phyloP scores from a whole-genome alignment of 2,113 vertebrate genomes.

The Haemorhous mexicanus region DNA sequence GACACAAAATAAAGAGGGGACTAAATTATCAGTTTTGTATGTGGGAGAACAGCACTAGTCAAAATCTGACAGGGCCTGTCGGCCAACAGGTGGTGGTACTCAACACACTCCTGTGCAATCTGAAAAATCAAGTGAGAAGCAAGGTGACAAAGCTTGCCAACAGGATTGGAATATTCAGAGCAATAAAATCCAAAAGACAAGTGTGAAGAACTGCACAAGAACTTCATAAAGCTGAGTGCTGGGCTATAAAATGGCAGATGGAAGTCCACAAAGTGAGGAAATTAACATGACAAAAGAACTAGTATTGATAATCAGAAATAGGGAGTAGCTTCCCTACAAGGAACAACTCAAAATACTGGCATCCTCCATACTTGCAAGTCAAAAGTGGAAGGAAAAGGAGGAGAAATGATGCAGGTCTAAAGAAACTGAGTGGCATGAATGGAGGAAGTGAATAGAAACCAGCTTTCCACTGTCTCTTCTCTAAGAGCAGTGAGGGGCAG shows the following conservation, averaged over 20 bases:
- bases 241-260: neutral
- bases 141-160: neutral
- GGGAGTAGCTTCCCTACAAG: neutral
- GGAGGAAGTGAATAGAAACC: neutral
- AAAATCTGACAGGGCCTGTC: neutral
- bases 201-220: neutral
- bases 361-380: neutral
- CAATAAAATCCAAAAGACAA: neutral
- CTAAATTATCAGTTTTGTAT: neutral
- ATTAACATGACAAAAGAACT: neutral
- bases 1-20: neutral
- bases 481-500: neutral
- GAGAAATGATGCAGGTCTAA: accelerated
- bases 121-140: neutral
- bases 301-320: neutral
- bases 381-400: neutral
- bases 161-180: neutral
- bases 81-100: neutral
- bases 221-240: neutral
- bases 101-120: neutral
- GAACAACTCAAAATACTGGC: neutral
- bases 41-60: neutral
- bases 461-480: neutral
- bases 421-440: neutral
- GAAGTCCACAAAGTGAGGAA: neutral